A percentile compares a stretch with the other conserved stretches of the same genome.
Conservation (phyloP, 1,140 invertebrate species). For the Hydropsyche tenuis region DNA sequence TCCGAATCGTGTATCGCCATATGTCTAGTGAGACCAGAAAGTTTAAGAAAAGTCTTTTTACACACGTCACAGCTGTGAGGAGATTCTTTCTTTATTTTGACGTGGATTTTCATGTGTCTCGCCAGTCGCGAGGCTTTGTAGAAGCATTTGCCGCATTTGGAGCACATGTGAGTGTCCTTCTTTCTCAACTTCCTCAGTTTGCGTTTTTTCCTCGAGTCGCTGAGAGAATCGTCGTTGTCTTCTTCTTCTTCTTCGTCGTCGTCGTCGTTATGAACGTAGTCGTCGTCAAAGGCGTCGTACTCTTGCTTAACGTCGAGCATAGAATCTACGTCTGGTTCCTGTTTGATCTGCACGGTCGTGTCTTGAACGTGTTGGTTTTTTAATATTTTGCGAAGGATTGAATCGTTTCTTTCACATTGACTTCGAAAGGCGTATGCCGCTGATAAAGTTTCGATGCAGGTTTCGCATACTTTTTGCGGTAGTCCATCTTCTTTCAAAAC, state of each 20-base stretch:
- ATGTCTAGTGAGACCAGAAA: constrained; percentile 53
- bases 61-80: constrained; percentile 52
- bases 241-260: constrained; percentile 22
- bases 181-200: constrained; percentile 32
- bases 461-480: constrained; percentile 57
- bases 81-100: constrained; percentile 52
- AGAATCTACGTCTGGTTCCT: constrained; percentile 40
- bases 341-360: constrained; percentile 42
- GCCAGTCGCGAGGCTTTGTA: constrained; percentile 47
- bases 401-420: constrained; percentile 53
- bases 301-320: constrained; percentile 45
- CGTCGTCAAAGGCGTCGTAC: constrained; percentile 30
- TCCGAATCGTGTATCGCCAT: constrained; percentile 52
- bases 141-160: constrained; percentile 48
- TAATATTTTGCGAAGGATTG: constrained; percentile 53
- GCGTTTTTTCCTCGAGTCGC: constrained; percentile 12
- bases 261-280: constrained; percentile 26
- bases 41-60: constrained; percentile 53
- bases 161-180: constrained; percentile 44
- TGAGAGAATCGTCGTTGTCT: constrained; percentile 2
- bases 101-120: constrained; percentile 45
- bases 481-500: constrained; percentile 56
- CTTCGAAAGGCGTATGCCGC: constrained; percentile 54
- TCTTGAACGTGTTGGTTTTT: constrained; percentile 20
- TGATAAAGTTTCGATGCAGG: constrained; percentile 55